Evolutionary conservation across 1,140 invertebrate genomes (phyloP), one percentile per base, ranked within the genome.

Genomic region (Theocolax elegans): DNA sequence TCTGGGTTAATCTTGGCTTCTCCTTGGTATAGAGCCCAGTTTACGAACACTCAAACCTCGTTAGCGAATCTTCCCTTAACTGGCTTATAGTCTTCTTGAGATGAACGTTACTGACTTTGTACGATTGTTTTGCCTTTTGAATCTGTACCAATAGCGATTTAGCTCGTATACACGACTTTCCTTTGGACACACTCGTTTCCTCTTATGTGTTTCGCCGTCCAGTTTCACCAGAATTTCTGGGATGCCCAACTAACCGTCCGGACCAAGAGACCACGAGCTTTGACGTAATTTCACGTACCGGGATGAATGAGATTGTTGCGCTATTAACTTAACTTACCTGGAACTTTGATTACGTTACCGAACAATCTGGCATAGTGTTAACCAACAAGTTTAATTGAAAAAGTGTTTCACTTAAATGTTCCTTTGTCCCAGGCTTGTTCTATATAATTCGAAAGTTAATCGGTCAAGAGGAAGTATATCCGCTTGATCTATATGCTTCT

Each of bases 1-100:
- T 62, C 35, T 58, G 21, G 51, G 38, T 44, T 63, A 70, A 69
- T 51, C 67, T 51, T 38, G 49, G 27, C 42, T 31, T 35, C 29
- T n/a, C n/a, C 27, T 13, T 21, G 1, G 35, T 58, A 29, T 46
- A 29, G n/a, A 31, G 44, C 17, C 44, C 19, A 63, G 44, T 49
- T 63, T 25, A 17, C 4, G 31, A 63, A 25, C 46, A 25, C 13
- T 51, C 46, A 4, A 38, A 63, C 19, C 46, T 21, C 46, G 44
- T 63, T 63, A 63, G 19, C 17, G 0, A 29, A 31, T 63, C 17
- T 38, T 63, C 46, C 31, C 51, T 23, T n/a, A n/a, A n/a, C n/a
- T n/a, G n/a, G n/a, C n/a, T n/a, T n/a, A n/a, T n/a, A n/a, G n/a
- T n/a, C n/a, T n/a, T n/a, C n/a, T n/a, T n/a, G n/a, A n/a, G n/a